Base-by-base conservation (phyloP, 92 coral and sea anemone species). In the Muricea muricata region DNA sequence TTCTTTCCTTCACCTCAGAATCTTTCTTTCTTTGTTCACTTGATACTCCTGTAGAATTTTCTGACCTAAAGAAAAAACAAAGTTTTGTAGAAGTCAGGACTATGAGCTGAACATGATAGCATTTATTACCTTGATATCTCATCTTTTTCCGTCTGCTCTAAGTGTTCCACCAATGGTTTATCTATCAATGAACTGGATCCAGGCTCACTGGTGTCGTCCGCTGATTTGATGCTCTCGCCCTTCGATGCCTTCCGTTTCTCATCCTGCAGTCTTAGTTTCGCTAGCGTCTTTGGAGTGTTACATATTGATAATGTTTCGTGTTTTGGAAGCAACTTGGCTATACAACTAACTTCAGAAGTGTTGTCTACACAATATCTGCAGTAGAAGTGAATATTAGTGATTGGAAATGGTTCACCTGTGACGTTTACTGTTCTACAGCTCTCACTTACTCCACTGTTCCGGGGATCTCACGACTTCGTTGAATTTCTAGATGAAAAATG, bases 401-500 rank as follows among this genome's bases (percentile, higher is more conserved):
- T 13, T 5, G 4, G 13, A 6, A 0, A 18, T 28, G 3, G 25
- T 57, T 57, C n/a, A 54, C 61, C 20, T 60, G 28, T 4, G 13
- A 17, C 26, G 7, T 10, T 18, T 11, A 48, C 56, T 42, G 3
- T 48, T 48, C 21, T 18, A 48, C 17, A 48, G 7, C 42, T 4
- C 8, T 52, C 24, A 85, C 97, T 91, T 74, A 93, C 98, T 95
- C 95, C 18, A 94, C 92, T 65, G 97, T 97, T 33, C 90, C 93
- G 12, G 41, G 21, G 45, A 41, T 37, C 72, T 60, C 60, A 35
- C 47, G 29, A 65, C 85, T 5, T 65, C 82, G 20, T 66, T 48
- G 84, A 63, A 70, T 20, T 87, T 86, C 47, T 87, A 41, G n/a
- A 86, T 56, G 10, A 50, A 75, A 63, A 58, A 50, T 7, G 52